Evolutionary conservation across 2,113 vertebrate species (phyloP).

Genomic region (Leptobrachium leishanense): DNA sequence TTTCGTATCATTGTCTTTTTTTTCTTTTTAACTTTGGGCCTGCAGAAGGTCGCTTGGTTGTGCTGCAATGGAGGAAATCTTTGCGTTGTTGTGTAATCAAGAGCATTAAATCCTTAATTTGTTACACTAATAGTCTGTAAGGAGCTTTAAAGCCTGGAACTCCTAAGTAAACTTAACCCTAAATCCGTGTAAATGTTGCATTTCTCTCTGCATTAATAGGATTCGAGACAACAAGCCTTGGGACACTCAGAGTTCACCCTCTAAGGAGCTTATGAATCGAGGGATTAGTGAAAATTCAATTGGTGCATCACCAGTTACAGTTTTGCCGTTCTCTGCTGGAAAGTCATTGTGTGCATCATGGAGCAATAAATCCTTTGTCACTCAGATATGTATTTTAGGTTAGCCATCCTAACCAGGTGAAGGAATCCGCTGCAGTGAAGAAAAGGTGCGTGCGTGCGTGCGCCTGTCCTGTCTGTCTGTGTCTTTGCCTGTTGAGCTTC

Average conservation of each 20-base stretch:
- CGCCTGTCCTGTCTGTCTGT: too few species aligned
- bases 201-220: conserved; percentile 26
- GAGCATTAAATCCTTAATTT: conserved; percentile 23
- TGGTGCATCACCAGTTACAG: conserved; percentile 31
- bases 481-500: too few species aligned
- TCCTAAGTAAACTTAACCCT: conserved; percentile 35
- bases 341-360: too few species aligned
- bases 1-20: too few species aligned
- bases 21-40: too few species aligned
- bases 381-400: too few species aligned
- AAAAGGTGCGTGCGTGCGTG: too few species aligned
- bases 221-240: conserved; percentile 24
- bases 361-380: too few species aligned
- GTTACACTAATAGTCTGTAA: conserved; percentile 35
- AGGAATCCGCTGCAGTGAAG: too few species aligned
- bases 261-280: conserved; percentile 32
- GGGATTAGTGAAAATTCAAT: conserved; percentile 14
- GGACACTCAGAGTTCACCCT: conserved; percentile 23
- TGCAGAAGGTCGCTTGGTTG: not conserved
- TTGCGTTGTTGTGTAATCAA: conserved; percentile 15
- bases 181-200: conserved; percentile 30
- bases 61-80: not conserved
- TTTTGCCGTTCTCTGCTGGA: not conserved
- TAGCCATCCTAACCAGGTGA: too few species aligned
- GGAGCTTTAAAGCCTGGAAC: conserved; percentile 20